A percentile compares a stretch with the other conserved stretches of the same genome.
Conservation (phyloP, 2,888 invertebrate genomes). For the Meloe dianella region DNA sequence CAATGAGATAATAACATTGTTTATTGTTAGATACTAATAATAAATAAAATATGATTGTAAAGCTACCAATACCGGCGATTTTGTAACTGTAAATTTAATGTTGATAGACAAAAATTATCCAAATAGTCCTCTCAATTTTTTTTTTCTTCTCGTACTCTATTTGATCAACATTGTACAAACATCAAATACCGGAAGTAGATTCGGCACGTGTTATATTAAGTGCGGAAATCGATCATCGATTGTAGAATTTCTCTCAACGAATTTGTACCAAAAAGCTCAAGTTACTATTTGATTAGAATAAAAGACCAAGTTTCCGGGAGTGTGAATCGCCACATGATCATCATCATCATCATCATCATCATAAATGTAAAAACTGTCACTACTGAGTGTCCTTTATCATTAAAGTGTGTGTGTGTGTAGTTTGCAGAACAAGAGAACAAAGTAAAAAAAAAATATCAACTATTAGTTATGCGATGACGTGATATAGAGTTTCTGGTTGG, state of each 20-base stretch:
- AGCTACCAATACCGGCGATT: too few species aligned
- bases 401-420: neutral
- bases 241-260: conserved; percentile 3
- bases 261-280: conserved; percentile 11
- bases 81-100: too few species aligned
- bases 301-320: conserved; percentile 4
- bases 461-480: conserved; percentile 13
- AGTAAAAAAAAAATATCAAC: neutral
- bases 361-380: neutral
- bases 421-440: neutral
- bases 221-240: conserved; percentile 11
- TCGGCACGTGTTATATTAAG: conserved; percentile 9
- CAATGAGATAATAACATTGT: neutral
- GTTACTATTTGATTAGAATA: conserved; percentile 14
- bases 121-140: neutral
- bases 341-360: neutral
- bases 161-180: neutral
- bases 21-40: too few species aligned
- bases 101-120: too few species aligned
- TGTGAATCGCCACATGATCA: neutral
- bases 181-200: conserved; percentile 6
- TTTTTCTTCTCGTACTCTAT: neutral
- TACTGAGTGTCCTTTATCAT: neutral
- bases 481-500: conserved; percentile 13
- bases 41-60: too few species aligned